These are phyloP conservation scores for Magallana gigas DNA, from an alignment of 1,140 invertebrate species.

Conservation along the genomic window DNA sequence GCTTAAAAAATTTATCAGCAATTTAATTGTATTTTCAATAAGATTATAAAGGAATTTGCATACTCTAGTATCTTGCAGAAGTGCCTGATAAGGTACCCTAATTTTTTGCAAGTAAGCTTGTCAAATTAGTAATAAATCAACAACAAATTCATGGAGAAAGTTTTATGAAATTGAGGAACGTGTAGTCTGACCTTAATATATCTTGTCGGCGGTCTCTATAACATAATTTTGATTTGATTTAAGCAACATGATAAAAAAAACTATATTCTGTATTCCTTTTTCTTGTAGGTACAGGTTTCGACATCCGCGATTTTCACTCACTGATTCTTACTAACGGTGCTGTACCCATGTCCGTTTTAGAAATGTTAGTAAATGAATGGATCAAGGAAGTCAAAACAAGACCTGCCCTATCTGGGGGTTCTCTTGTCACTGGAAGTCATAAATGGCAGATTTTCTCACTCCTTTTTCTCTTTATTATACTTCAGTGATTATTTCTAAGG, in stretches of 20 bases:
- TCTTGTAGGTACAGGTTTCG: conserved; percentile 58
- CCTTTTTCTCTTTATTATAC: background rate
- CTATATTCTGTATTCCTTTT: background rate
- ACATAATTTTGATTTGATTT: no score
- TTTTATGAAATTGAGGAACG: no score
- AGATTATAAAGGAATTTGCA: no score
- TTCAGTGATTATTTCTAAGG: no score
- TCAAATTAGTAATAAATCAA: no score
- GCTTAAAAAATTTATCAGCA: no score
- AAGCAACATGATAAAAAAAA: no score
- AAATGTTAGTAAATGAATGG: conserved; percentile 60
- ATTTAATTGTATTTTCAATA: no score
- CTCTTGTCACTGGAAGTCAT: background rate
- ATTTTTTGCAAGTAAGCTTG: no score
- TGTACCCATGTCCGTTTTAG: conserved; percentile 62
- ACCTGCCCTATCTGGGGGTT: background rate
- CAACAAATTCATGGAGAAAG: no score
- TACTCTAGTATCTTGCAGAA: no score
- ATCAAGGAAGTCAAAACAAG: conserved; percentile 35
- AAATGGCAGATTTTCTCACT: background rate
- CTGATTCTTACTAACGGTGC: conserved; percentile 60
- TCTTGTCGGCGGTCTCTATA: background rate
- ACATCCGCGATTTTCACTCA: conserved; percentile 64
- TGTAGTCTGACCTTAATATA: background rate
- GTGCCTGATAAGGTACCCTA: no score